Evolutionary conservation across 2,113 vertebrate genomes (phyloP).

Genomic region (Paracanthobrama guichenoti): DNA sequence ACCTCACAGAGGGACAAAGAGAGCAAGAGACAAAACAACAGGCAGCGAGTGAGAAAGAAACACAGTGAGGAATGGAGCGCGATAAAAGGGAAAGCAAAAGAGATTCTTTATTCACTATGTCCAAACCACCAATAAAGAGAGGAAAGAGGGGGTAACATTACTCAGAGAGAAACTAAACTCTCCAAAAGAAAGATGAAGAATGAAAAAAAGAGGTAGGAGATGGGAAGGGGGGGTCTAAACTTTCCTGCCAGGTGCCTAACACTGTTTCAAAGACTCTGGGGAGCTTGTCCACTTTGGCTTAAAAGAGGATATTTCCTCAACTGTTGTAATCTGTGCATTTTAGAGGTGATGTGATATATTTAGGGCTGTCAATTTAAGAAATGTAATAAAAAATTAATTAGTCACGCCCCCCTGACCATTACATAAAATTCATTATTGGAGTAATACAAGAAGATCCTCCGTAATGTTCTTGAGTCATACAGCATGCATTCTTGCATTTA

Average conservation of each 20-base stretch:
- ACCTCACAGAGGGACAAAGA: constrained; percentile 41
- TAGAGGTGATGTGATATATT: background rate
- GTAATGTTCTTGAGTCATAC: background rate
- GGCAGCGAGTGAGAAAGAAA: background rate
- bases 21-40: background rate
- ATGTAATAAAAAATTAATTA: background rate
- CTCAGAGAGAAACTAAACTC: constrained; percentile 11
- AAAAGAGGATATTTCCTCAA: background rate
- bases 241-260: constrained; percentile 26
- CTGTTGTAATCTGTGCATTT: constrained; percentile 6
- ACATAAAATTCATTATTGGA: background rate
- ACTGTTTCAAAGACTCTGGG: background rate
- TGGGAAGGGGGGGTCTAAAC: constrained; percentile 12
- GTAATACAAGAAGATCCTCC: background rate
- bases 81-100: background rate
- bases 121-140: constrained; percentile 15
- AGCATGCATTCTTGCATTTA: background rate
- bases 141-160: constrained; percentile 19
- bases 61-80: constrained; percentile 14
- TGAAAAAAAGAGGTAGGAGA: background rate
- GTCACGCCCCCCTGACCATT: background rate
- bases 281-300: constrained; percentile 9
- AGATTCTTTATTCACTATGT: constrained; percentile 31
- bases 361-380: background rate
- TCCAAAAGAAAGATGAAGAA: constrained; percentile 28